Evolutionary conservation across 1,140 invertebrate genomes (phyloP).

Genomic region (Drosophila lacteicornis): DNA sequence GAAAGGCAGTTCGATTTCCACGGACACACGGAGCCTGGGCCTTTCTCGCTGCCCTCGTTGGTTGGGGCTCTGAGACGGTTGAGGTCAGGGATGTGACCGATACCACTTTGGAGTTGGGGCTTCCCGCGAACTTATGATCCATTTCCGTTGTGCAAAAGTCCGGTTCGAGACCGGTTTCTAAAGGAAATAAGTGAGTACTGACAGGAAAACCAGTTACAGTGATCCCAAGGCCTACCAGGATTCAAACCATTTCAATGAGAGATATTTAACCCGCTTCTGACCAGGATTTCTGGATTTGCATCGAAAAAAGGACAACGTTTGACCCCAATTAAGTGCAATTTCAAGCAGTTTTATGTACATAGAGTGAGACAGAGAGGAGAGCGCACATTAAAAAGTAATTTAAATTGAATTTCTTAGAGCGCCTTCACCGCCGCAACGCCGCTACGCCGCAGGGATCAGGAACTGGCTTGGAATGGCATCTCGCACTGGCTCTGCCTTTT

Average conservation of each 20-base stretch:
- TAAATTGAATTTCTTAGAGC: slow-evolving; percentile 74
- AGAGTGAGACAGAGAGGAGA: slow-evolving; percentile 1
- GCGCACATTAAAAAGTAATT: slow-evolving; percentile 74
- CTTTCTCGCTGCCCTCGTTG: too few relatives aligned
- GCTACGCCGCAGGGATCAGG: slow-evolving; percentile 22
- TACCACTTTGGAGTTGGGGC: not conserved
- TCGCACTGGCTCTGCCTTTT: slow-evolving; percentile 32
- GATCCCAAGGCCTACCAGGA: not conserved
- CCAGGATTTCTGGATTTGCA: not conserved
- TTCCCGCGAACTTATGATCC: not conserved
- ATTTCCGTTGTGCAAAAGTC: slow-evolving; percentile 1
- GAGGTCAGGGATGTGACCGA: not conserved
- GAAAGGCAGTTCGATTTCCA: slow-evolving; percentile 20
- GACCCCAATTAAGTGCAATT: slow-evolving; percentile 62
- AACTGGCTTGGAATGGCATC: slow-evolving; percentile 18
- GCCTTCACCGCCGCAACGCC: not conserved
- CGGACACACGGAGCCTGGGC: not conserved
- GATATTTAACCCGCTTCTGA: not conserved
- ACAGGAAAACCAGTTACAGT: too few relatives aligned
- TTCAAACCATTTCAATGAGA: not conserved
- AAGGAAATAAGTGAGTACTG: not conserved
- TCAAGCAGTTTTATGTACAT: slow-evolving; percentile 32
- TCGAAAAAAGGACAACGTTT: slow-evolving; percentile 20
- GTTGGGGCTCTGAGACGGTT: too few relatives aligned
- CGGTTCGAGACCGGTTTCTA: not conserved